Percentiles rank a stretch among this genome's conserved stretches.
phyloP scores from a whole-genome alignment of 2,113 vertebrate species.

The Pachyramphus minor region DNA sequence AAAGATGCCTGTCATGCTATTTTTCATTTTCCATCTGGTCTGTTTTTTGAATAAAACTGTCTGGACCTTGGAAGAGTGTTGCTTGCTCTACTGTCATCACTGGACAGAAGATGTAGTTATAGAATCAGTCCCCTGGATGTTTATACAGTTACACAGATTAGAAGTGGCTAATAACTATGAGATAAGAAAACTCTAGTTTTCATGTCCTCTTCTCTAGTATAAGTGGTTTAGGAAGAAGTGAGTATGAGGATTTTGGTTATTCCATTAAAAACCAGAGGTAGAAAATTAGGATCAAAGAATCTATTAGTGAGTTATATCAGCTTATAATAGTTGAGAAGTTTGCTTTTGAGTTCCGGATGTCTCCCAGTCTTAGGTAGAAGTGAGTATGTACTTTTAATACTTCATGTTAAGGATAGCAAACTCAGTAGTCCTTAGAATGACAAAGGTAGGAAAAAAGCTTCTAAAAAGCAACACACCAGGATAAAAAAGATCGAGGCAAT shows the following conservation, averaged over 20 bases:
- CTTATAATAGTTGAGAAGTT: not conserved
- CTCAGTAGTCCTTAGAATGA: not conserved
- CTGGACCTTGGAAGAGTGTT: not conserved
- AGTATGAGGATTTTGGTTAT: not conserved
- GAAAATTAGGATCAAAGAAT: not conserved
- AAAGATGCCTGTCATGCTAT: not conserved
- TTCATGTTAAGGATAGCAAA: conserved; percentile 4
- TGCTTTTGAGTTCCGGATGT: not conserved
- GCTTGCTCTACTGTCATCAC: not conserved
- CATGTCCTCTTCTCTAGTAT: not conserved
- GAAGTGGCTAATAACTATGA: not conserved
- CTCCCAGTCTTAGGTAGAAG: not conserved
- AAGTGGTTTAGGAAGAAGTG: conserved; percentile 2
- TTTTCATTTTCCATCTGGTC: not conserved
- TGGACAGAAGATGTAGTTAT: not conserved
- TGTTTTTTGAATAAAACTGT: not conserved
- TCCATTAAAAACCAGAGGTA: not conserved
- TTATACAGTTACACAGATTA: not conserved
- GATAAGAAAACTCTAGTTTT: not conserved
- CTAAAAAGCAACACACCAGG: conserved; percentile 5
- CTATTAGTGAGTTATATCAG: not conserved
- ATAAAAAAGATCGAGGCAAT: conserved; percentile 24
- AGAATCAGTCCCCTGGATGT: not conserved
- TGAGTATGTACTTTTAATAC: not conserved
- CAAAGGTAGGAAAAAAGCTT: not conserved